Percentiles rank a stretch among this genome's conserved stretches.
phyloP scores from a whole-genome alignment of 2,113 vertebrate genomes.

The Sorex fumeus region DNA sequence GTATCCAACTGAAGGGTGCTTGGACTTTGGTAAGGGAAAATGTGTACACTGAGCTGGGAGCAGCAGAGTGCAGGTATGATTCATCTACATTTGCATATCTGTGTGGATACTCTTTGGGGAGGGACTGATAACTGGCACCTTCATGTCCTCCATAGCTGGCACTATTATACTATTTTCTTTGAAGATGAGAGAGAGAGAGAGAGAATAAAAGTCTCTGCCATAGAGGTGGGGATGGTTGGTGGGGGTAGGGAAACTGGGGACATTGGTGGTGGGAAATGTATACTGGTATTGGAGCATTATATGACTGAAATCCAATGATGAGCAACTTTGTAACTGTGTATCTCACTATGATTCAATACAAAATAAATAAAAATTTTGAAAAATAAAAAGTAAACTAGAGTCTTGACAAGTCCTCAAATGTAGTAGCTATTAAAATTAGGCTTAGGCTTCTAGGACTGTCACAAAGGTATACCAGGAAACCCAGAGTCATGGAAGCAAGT shows the following conservation, averaged over 20 bases:
- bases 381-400: too few relatives aligned
- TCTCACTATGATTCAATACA: too few relatives aligned
- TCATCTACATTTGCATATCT: not conserved
- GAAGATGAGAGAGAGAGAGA: not conserved
- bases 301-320: too few relatives aligned
- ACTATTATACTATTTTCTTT: not conserved
- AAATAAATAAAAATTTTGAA: too few relatives aligned
- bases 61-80: not conserved
- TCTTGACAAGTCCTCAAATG: not conserved
- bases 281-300: too few relatives aligned
- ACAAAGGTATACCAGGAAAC: not conserved
- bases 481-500: not conserved
- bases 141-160: fast-evolving
- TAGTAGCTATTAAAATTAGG: not conserved
- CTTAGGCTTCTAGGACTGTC: not conserved
- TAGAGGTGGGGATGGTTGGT: too few relatives aligned
- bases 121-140: not conserved
- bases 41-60: not conserved
- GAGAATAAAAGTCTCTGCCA: too few relatives aligned
- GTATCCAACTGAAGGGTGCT: not conserved
- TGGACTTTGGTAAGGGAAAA: not conserved
- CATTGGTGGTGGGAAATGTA: too few relatives aligned
- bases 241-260: too few relatives aligned
- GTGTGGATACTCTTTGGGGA: too few relatives aligned
- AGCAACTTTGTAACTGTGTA: too few relatives aligned